Evolutionary conservation across 2,797 vertebrate species (phyloP), one percentile per base, ranked within the genome.

Genomic region (Intellagama lesueurii): DNA sequence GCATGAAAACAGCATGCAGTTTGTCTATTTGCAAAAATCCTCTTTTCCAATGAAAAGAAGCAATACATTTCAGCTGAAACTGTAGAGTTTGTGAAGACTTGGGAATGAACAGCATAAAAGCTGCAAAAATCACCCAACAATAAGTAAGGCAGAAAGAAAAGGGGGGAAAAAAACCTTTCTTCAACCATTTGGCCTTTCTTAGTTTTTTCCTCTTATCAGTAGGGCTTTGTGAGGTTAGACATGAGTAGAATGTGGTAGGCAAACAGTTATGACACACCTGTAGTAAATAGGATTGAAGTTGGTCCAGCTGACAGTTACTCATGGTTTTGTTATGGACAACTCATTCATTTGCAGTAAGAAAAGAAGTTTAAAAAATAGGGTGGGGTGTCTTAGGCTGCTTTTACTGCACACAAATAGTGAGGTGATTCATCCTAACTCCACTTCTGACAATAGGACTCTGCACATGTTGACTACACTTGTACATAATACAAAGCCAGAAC

Each of bases 91-190:
- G n/a, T 44, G 5, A 81, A 73, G 69, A 83, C 9, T 0, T 90
- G 14, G 0, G 0, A 87, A 69, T 68, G 88, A 22, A 32, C 2
- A 1, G 0, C 52, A 47, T 72, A 6, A 32, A 69, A 12, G 47
- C 19, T 44, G 24, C 68, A 86, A 84, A 82, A 35, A 0, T 7
- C 32, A 75, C 17, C 4, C n/a, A 75, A 75, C n/a, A 75, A 75
- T 35, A 32, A 52, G 85, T 28, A 77, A 83, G 49, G 82, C 40
- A 89, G 79, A 88, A n/a, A 6, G 32, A 28, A 85, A 22, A 90
- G 77, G n/a, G n/a, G n/a, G n/a, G n/a, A n/a, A n/a, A n/a, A n/a
- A n/a, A 32, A 7, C 26, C 9, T 75, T 78, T 85, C 81, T 30
- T 28, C 86, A 16, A 7, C 47, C 49, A 88, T 80, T 60, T 35